Conservation (phyloP, 2,888 invertebrate species). For the Trypoxylon attenuatum region DNA sequence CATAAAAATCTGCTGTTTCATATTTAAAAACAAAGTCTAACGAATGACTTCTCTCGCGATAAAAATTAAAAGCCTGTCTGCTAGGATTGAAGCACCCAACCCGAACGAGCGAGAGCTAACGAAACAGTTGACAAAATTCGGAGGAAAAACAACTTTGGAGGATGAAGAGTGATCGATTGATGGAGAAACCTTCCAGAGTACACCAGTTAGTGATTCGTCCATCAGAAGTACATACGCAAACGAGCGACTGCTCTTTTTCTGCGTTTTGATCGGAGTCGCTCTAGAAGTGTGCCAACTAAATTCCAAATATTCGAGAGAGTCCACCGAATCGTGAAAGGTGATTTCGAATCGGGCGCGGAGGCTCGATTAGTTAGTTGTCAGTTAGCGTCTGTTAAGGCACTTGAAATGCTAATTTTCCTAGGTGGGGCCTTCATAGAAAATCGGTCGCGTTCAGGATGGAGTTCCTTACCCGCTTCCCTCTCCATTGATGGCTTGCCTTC, state of each 20-base stretch:
- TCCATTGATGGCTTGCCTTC: slow-evolving; percentile 46
- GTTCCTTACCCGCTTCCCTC: slow-evolving; percentile 40
- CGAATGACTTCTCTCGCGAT: too few species aligned
- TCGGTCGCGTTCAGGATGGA: slow-evolving; percentile 44
- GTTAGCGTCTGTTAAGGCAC: slow-evolving; percentile 65
- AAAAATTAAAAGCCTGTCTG: too few species aligned
- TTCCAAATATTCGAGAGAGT: slow-evolving; percentile 14
- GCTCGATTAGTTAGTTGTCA: slow-evolving; percentile 55
- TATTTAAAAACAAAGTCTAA: too few species aligned
- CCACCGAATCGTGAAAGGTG: slow-evolving; percentile 11
- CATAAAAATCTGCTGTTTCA: too few species aligned
- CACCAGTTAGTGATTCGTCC: too few species aligned
- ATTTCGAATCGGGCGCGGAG: slow-evolving; percentile 52
- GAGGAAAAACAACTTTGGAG: too few species aligned
- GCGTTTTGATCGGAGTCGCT: slow-evolving; percentile 12
- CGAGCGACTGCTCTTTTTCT: background rate
- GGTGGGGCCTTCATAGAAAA: slow-evolving; percentile 55
- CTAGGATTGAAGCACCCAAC: too few species aligned
- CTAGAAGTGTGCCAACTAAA: slow-evolving; percentile 25
- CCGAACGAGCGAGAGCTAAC: too few species aligned
- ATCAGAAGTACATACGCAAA: too few species aligned
- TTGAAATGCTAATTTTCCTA: slow-evolving; percentile 67
- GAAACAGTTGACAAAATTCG: too few species aligned
- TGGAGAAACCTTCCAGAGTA: too few species aligned
- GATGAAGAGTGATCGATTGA: too few species aligned